These are phyloP conservation scores for Oncorhynchus tshawytscha DNA, from an alignment of 2,113 vertebrate genomes.

Conservation along the genomic window DNA sequence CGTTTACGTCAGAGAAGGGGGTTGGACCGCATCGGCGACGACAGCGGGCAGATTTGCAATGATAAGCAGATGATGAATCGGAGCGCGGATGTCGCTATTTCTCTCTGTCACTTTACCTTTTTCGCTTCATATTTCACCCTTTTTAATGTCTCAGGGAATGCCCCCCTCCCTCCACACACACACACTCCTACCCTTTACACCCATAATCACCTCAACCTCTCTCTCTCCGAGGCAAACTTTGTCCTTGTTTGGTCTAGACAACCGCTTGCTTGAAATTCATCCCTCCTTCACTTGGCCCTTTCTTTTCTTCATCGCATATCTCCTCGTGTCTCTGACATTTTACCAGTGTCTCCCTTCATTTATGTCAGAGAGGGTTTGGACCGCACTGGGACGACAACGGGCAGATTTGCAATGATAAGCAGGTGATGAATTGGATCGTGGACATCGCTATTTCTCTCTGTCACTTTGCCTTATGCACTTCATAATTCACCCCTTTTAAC, in stretches of 20 bases:
- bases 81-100: too few species aligned
- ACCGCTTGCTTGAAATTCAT: conserved; percentile 27
- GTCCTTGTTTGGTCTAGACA: not conserved
- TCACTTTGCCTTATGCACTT: conserved; percentile 47
- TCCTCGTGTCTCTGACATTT: not conserved
- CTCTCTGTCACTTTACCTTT: conserved; percentile 56
- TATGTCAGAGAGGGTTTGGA: conserved; percentile 4
- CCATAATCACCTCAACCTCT: conserved; percentile 39
- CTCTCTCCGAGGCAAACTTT: not conserved
- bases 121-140: conserved; percentile 54
- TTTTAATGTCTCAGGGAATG: not conserved
- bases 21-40: not conserved
- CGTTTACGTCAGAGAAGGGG: not conserved
- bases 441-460: conserved; percentile 35
- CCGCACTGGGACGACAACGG: not conserved
- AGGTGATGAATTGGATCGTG: conserved; percentile 3
- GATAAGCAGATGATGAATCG: conserved; percentile 30
- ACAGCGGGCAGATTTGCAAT: conserved; percentile 32
- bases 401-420: conserved; percentile 46
- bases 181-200: conserved; percentile 34
- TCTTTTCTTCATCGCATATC: not conserved
- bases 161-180: not conserved
- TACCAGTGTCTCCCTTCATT: not conserved
- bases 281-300: conserved; percentile 18
- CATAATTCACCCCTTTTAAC: conserved; percentile 48